phyloP scores from a whole-genome alignment of 2,113 vertebrate species.

The Aphyosemion australe region DNA sequence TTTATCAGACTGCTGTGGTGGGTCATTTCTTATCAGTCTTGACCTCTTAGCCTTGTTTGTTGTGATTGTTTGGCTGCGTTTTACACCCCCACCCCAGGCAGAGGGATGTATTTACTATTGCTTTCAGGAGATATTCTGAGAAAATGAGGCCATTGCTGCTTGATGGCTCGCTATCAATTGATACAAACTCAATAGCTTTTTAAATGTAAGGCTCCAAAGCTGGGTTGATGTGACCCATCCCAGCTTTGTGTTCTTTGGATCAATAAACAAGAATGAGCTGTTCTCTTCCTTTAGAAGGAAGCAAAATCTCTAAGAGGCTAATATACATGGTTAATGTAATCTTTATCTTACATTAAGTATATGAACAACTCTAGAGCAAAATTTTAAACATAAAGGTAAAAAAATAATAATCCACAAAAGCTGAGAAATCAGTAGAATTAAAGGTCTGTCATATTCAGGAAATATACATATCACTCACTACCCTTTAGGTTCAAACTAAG shows the following conservation, averaged over 20 bases:
- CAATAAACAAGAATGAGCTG: conserved; percentile 23
- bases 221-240: conserved; percentile 29
- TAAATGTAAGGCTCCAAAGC: conserved; percentile 30
- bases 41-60: conserved; percentile 19
- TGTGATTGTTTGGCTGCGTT: conserved; percentile 4
- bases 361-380: too few relatives aligned
- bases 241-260: conserved; percentile 29
- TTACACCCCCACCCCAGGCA: conserved; percentile 11
- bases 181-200: conserved; percentile 46
- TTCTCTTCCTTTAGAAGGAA: conserved; percentile 8
- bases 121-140: conserved; percentile 44
- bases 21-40: conserved; percentile 21
- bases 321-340: too few relatives aligned
- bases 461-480: too few relatives aligned
- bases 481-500: too few relatives aligned
- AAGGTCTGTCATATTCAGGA: too few relatives aligned
- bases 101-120: not conserved
- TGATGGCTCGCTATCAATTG: conserved; percentile 17
- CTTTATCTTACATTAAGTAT: too few relatives aligned
- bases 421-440: too few relatives aligned
- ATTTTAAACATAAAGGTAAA: too few relatives aligned
- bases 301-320: not conserved
- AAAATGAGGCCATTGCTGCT: conserved; percentile 24
- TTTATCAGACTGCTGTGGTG: conserved; percentile 23
- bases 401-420: too few relatives aligned